These are phyloP conservation scores for Antigone vipio DNA, from an alignment of 2,113 vertebrate genomes.

Conservation along the genomic window DNA sequence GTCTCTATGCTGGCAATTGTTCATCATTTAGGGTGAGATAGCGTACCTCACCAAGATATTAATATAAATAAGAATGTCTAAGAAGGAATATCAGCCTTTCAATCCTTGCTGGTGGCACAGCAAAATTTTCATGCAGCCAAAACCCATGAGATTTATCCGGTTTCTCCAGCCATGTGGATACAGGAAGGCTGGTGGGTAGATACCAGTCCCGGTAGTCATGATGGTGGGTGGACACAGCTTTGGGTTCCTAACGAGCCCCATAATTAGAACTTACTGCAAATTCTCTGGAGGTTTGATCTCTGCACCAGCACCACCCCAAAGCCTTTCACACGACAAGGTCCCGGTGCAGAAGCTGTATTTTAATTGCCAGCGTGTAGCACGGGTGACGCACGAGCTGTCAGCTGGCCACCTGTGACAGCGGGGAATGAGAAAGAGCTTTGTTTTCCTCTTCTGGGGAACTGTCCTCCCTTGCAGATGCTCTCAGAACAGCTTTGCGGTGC, in stretches of 20 bases:
- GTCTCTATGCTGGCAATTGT: not conserved
- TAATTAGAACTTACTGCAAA: not conserved
- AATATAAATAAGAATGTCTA: not conserved
- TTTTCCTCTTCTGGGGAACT: not conserved
- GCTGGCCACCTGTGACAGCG: not conserved
- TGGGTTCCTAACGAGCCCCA: rapidly evolving
- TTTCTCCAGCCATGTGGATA: not conserved
- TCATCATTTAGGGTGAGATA: not conserved
- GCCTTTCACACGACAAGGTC: not conserved
- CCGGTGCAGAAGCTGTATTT: not conserved
- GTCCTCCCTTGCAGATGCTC: not conserved
- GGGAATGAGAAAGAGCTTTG: not conserved
- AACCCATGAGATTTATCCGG: rapidly evolving
- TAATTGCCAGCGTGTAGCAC: not conserved
- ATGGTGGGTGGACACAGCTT: not conserved
- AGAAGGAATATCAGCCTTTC: not conserved
- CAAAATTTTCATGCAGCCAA: not conserved
- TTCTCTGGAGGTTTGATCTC: not conserved
- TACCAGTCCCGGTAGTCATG: not conserved
- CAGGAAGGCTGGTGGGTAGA: not conserved
- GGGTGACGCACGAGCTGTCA: not conserved
- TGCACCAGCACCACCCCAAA: not conserved
- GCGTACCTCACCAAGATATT: not conserved
- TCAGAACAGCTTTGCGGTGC: not conserved
- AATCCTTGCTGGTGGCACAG: not conserved